Percentiles rank a stretch among this genome's conserved stretches.
Evolutionary conservation across 2,888 invertebrate species (phyloP).

Genomic region (Spialia ferax): DNA sequence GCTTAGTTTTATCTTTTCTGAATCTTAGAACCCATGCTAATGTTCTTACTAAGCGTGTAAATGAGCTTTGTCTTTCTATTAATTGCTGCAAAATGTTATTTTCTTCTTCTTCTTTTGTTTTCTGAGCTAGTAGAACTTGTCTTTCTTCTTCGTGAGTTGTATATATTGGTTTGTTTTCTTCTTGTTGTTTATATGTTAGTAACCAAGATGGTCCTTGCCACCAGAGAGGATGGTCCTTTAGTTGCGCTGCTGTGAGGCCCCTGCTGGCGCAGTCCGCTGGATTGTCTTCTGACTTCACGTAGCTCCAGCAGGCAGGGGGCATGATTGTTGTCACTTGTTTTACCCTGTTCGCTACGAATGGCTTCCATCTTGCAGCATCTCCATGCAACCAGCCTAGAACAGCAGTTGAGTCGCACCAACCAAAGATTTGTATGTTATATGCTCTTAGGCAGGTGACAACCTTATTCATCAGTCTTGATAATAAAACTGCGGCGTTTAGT

Average conservation of each 20-base stretch:
- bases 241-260: constrained; percentile 34
- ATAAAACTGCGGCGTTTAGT: neutral
- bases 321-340: constrained; percentile 32
- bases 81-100: too few relatives aligned
- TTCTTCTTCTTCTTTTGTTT: too few relatives aligned
- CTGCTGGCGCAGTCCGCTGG: constrained; percentile 44
- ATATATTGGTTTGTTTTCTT: neutral
- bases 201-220: constrained; percentile 13
- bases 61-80: too few relatives aligned
- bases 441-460: too few relatives aligned
- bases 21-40: too few relatives aligned
- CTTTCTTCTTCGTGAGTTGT: too few relatives aligned
- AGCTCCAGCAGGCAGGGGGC: constrained; percentile 25
- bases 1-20: too few relatives aligned
- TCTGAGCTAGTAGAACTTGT: too few relatives aligned
- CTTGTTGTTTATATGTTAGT: neutral
- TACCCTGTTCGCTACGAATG: constrained; percentile 43
- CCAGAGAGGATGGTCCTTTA: constrained; percentile 12
- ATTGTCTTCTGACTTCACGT: constrained; percentile 43
- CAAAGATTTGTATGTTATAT: too few relatives aligned
- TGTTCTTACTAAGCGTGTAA: too few relatives aligned
- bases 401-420: constrained; percentile 41
- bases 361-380: constrained; percentile 42
- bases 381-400: constrained; percentile 43
- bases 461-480: constrained; percentile 23